These are phyloP conservation scores for Pemphredon lugubris DNA, from an alignment of 2,888 invertebrate species.

Conservation along the genomic window DNA sequence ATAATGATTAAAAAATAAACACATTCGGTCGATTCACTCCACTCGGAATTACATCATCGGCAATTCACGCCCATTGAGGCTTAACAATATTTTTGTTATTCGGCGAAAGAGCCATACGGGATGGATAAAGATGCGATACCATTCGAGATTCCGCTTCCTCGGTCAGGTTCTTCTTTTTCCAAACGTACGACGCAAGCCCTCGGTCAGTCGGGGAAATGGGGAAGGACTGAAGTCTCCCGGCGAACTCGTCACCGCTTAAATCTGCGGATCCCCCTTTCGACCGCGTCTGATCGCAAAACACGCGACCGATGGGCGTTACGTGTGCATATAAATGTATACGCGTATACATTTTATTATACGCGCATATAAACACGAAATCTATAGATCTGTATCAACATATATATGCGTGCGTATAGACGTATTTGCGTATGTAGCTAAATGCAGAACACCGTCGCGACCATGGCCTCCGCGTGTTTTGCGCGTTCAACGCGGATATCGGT, in stretches of 20 bases:
- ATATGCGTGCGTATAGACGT: too few species aligned
- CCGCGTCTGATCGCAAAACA: not conserved
- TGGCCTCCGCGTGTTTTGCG: conserved; percentile 31
- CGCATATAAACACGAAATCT: too few species aligned
- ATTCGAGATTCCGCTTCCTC: conserved; percentile 73
- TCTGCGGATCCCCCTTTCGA: conserved; percentile 49
- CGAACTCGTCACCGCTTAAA: conserved; percentile 51
- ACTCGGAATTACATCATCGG: too few species aligned
- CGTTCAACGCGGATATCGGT: not conserved
- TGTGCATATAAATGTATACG: conserved; percentile 16
- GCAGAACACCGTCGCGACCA: conserved; percentile 12
- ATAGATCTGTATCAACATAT: too few species aligned
- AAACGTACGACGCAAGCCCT: not conserved
- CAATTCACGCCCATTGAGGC: too few species aligned
- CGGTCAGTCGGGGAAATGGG: conserved; percentile 11
- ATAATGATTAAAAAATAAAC: too few species aligned
- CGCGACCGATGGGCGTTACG: not conserved
- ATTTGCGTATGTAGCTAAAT: too few species aligned
- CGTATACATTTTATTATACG: too few species aligned
- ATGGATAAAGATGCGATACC: conserved; percentile 55
- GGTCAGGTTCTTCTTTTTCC: not conserved
- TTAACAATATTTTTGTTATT: too few species aligned
- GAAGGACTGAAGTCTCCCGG: conserved; percentile 44
- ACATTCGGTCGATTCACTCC: too few species aligned
- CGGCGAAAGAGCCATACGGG: not conserved